Conservation (phyloP, 1,140 invertebrate species). For the Bombyx mori region ASM3026992v2 NC_085126.1:4693001-4693500, state of each 20-base stretch:
- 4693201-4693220: neutral
- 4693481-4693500: too few species aligned
- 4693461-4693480: too few species aligned
- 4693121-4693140: too few species aligned
- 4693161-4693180: neutral
- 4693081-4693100: too few species aligned
- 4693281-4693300: neutral
- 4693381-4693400: too few species aligned
- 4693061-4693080: too few species aligned
- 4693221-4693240: neutral
- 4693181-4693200: neutral
- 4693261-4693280: neutral
- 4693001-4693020: conserved; percentile 52
- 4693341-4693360: neutral
- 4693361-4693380: neutral
- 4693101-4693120: too few species aligned
- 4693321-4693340: neutral
- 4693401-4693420: too few species aligned
- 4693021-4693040: neutral
- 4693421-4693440: too few species aligned
- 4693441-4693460: too few species aligned
- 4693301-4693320: neutral
- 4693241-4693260: neutral
- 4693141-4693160: neutral
- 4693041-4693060: too few species aligned